These are phyloP conservation scores for Salminus brasiliensis DNA, from an alignment of 2,113 vertebrate species.

Conservation along the genomic window DNA sequence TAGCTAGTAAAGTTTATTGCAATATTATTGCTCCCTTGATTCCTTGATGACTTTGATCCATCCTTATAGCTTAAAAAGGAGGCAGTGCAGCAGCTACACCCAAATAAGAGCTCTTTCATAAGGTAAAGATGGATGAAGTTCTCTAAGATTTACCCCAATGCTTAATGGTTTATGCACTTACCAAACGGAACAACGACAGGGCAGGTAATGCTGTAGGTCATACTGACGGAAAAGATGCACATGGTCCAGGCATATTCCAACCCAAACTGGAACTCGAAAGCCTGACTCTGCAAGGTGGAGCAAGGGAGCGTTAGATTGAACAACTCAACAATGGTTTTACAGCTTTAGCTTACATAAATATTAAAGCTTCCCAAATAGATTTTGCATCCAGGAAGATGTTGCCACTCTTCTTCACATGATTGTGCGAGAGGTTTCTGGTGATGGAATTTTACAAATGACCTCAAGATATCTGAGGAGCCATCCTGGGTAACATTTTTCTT, in stretches of 20 bases:
- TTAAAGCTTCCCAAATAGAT: background rate
- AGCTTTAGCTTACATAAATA: background rate
- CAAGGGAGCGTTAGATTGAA: too few species aligned
- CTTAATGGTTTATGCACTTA: too few species aligned
- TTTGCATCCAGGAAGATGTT: background rate
- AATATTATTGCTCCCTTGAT: too few species aligned
- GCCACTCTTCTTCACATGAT: background rate
- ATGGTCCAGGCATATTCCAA: conserved; percentile 96
- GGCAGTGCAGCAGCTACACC: too few species aligned
- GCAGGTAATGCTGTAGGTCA: conserved; percentile 97
- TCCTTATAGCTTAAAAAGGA: too few species aligned
- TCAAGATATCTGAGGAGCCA: background rate
- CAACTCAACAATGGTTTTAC: too few species aligned
- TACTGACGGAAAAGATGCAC: conserved; percentile 91
- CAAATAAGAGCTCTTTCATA: too few species aligned
- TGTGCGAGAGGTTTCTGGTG: background rate
- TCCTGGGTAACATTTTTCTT: background rate
- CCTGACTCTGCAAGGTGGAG: conserved; percentile 81
- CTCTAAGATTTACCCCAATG: too few species aligned
- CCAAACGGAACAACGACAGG: conserved; percentile 94
- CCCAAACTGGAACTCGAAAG: conserved; percentile 94
- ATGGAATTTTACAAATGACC: background rate
- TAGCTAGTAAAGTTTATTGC: too few species aligned
- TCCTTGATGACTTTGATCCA: too few species aligned
- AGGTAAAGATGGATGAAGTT: too few species aligned